Evolutionary conservation across 2,888 invertebrate species (phyloP).

Genomic region (Odontocerum albicorne): DNA sequence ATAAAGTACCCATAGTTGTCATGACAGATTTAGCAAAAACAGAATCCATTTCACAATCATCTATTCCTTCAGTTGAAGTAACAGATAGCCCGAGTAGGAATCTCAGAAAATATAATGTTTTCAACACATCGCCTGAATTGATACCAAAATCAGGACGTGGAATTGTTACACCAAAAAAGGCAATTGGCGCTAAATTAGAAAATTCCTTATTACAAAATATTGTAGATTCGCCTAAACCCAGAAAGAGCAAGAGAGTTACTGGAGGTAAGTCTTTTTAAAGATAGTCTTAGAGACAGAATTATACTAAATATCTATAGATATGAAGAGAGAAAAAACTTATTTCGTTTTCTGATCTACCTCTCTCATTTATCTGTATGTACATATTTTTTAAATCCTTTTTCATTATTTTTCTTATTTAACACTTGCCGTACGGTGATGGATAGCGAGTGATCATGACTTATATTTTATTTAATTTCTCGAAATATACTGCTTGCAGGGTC

Average conservation of each 20-base stretch:
- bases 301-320: background rate
- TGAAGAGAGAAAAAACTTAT: background rate
- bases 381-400: background rate
- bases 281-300: background rate
- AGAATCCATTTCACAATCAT: conserved; percentile 8
- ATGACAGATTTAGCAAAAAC: conserved; percentile 8
- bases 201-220: conserved; percentile 18
- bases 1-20: too few species aligned
- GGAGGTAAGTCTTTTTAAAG: conserved; percentile 6
- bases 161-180: conserved; percentile 22
- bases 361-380: background rate
- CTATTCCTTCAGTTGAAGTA: background rate
- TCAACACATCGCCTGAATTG: background rate
- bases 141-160: background rate
- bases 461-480: too few species aligned
- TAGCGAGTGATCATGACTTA: too few species aligned
- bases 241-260: conserved; percentile 16
- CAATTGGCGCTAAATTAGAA: conserved; percentile 7
- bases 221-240: conserved; percentile 32
- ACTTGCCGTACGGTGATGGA: too few species aligned
- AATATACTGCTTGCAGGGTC: too few species aligned
- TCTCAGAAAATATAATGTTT: conserved; percentile 14
- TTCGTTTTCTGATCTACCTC: background rate
- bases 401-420: too few species aligned
- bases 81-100: conserved; percentile 22